Percentiles rank a stretch among this genome's conserved stretches.
These are phyloP conservation scores for Balanococcus diminutus DNA, from an alignment of 2,888 invertebrate species.

Conservation along the genomic window DNA sequence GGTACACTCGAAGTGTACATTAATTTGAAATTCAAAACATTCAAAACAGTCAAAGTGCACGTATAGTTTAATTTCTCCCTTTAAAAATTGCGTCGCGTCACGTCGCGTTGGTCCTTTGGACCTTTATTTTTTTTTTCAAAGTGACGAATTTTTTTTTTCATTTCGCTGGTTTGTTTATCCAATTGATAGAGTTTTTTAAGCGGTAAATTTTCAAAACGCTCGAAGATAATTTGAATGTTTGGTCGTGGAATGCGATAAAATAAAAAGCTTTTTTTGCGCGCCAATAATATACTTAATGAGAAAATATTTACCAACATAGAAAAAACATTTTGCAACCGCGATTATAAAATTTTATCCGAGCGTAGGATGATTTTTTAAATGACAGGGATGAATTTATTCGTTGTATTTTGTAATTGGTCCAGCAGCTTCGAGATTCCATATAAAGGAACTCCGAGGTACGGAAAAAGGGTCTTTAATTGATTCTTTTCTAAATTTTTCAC, in stretches of 20 bases:
- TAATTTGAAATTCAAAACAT: constrained; percentile 11
- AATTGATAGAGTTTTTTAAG: background rate
- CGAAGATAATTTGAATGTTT: background rate
- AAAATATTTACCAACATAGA: background rate
- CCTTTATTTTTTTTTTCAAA: background rate
- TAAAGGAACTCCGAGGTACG: background rate
- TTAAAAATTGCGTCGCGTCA: background rate
- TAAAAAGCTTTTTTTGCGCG: background rate
- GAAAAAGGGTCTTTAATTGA: background rate
- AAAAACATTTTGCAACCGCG: background rate
- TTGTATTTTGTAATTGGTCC: background rate
- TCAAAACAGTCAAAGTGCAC: background rate
- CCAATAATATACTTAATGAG: background rate
- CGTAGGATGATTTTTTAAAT: background rate
- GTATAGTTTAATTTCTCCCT: background rate
- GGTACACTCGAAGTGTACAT: background rate
- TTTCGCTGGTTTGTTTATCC: background rate
- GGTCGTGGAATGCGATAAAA: background rate
- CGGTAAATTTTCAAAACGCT: background rate
- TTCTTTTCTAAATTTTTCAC: background rate
- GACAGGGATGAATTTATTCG: background rate
- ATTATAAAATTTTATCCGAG: background rate
- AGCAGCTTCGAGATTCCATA: background rate
- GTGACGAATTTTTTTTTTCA: no score
- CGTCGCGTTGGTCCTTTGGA: background rate